These are phyloP conservation scores for Pantherophis vulpinus DNA, from an alignment of 2,797 vertebrate species.

Conservation along the genomic window DNA sequence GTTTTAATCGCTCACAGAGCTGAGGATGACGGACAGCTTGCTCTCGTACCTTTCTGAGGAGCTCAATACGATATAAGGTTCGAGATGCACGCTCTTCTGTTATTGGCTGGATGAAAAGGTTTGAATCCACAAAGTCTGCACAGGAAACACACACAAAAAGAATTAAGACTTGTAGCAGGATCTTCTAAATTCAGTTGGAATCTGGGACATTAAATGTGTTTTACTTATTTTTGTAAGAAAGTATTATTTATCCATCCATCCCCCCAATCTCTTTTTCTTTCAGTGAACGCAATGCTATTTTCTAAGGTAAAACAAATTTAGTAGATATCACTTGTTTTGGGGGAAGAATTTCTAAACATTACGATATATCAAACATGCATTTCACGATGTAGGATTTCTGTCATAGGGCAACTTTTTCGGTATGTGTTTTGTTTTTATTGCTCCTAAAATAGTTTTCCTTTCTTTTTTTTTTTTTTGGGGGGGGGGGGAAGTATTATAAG, in stretches of 20 bases:
- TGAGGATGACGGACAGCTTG: slow-evolving; percentile 92
- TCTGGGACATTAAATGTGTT: not conserved
- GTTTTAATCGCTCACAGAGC: slow-evolving; percentile 85
- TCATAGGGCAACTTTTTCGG: not conserved
- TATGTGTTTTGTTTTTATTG: not conserved
- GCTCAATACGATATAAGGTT: slow-evolving; percentile 93
- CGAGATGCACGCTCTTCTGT: slow-evolving; percentile 97
- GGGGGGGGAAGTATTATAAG: not conserved
- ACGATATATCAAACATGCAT: not conserved
- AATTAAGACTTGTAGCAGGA: slow-evolving; percentile 1
- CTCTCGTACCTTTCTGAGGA: slow-evolving; percentile 93
- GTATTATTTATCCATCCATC: not conserved
- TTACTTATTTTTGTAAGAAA: not conserved
- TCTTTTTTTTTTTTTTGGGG: not conserved
- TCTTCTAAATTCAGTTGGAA: not conserved
- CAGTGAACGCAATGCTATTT: not conserved
- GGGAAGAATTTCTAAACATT: not conserved
- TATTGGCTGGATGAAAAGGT: slow-evolving; percentile 93
- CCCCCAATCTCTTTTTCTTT: not conserved
- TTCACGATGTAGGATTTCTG: not conserved
- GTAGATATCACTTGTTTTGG: not conserved
- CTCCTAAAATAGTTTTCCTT: not conserved
- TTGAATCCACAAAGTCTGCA: slow-evolving; percentile 83
- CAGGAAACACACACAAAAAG: slow-evolving; percentile 42
- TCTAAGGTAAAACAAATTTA: not conserved